A percentile compares a stretch with the other conserved stretches of the same genome.
phyloP scores from a whole-genome alignment of 2,797 vertebrate genomes.

The Florisuga fusca region DNA sequence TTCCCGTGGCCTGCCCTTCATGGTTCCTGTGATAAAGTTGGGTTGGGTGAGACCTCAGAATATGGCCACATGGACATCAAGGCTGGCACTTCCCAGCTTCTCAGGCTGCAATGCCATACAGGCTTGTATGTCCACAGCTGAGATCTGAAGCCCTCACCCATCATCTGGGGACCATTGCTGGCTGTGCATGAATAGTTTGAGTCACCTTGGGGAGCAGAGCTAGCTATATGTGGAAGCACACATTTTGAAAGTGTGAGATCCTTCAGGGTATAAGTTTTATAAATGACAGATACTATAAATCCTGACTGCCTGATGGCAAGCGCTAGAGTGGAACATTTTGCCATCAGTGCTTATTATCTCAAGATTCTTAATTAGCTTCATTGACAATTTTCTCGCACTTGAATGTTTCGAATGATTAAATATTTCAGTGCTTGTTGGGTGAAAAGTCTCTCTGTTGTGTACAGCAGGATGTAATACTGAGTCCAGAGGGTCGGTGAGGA shows the following conservation, averaged over 20 bases:
- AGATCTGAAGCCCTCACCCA: not conserved
- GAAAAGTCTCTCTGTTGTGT: not conserved
- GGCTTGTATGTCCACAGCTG: not conserved
- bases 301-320: conserved; percentile 50
- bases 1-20: not conserved
- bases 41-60: not conserved
- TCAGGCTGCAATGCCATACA: fast-evolving
- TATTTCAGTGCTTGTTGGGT: conserved; percentile 44
- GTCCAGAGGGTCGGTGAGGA: not conserved
- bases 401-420: conserved; percentile 65
- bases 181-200: not conserved
- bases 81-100: not conserved
- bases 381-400: conserved; percentile 69
- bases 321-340: conserved; percentile 65
- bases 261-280: conserved; percentile 20
- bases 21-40: not conserved
- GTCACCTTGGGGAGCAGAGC: not conserved
- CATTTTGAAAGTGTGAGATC: not conserved
- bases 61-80: not conserved
- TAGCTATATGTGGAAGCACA: not conserved
- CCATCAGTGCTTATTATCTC: conserved; percentile 65
- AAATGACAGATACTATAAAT: conserved; percentile 52
- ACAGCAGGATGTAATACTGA: not conserved
- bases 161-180: not conserved
- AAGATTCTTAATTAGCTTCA: conserved; percentile 72